These are phyloP conservation scores for Xiphophorus couchianus DNA, from an alignment of 2,113 vertebrate species.

Conservation along the genomic window DNA sequence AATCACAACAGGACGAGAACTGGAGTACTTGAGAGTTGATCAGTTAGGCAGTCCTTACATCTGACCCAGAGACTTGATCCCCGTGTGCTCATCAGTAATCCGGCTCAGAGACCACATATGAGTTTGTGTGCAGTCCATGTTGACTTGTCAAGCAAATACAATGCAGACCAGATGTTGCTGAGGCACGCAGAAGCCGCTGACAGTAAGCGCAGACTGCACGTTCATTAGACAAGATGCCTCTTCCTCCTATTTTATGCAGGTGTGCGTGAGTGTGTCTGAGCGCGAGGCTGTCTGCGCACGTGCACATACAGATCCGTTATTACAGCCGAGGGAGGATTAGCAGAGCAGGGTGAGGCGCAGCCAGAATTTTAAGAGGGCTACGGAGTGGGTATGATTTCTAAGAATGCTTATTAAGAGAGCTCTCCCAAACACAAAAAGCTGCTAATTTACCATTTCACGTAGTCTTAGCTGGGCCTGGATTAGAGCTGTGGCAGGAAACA, in stretches of 20 bases:
- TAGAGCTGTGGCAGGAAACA: slow-evolving; percentile 23
- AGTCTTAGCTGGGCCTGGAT: slow-evolving; percentile 32
- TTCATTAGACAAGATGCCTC: slow-evolving; percentile 56
- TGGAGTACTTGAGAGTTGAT: neutral
- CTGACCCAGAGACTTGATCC: slow-evolving; percentile 9
- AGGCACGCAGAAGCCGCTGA: slow-evolving; percentile 40
- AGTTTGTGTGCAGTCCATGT: slow-evolving; percentile 23
- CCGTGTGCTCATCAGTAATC: slow-evolving; percentile 11
- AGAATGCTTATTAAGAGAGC: slow-evolving; percentile 54
- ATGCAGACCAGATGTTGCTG: slow-evolving; percentile 54
- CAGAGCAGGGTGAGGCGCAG: slow-evolving; percentile 59
- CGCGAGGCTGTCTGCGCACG: neutral
- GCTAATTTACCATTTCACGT: slow-evolving; percentile 34
- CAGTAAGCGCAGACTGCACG: slow-evolving; percentile 41
- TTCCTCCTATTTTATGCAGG: slow-evolving; percentile 26
- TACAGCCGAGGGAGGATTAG: slow-evolving; percentile 67
- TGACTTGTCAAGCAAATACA: slow-evolving; percentile 53
- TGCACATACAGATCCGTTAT: slow-evolving; percentile 47
- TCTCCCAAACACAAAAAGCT: slow-evolving; percentile 29
- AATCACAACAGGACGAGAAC: neutral
- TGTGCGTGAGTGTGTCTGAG: slow-evolving; percentile 13
- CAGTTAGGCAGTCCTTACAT: slow-evolving; percentile 10
- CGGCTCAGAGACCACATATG: slow-evolving; percentile 27
- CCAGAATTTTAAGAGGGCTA: slow-evolving; percentile 51
- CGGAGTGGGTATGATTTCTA: slow-evolving; percentile 51